Base-by-base conservation (phyloP, 2,888 invertebrate genomes). In the Kryphioiulus occultus region DNA sequence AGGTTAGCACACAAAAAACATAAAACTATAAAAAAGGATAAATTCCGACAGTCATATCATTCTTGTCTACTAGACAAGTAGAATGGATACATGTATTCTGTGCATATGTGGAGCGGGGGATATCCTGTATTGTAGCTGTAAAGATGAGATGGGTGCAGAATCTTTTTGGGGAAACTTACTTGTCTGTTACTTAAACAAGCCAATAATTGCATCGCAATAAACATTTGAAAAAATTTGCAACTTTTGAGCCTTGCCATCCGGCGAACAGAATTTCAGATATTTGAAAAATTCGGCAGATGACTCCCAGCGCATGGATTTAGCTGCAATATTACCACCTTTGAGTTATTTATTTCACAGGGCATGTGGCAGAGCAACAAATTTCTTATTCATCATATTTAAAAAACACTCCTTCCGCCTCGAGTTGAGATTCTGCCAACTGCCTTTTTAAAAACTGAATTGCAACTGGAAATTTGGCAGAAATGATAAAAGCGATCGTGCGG, bases 361-460 rank as follows among this genome's bases (percentile, higher is more conserved):
- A 68, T 68, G 68, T 68, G 22, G 26, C 68, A 68, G 22, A 26
- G 68, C 68, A 68, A 68, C 68, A 68, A 68, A 68, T 68, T 68
- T 68, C 68, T 26, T 68, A 68, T 68, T 68, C n/a, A 68, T 12
- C 68, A 22, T 26, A 26, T 68, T 26, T 5, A 68, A 68, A 22
- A 22, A 26, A 68, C 7, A 22, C 12, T 26, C 26, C 68, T 68
- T 68, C 22, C 68, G 68, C 26, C 26, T 26, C 1, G 26, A 26
- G 0, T 68, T 68, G 68, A 26, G 22, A 12, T 26, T 22, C 5
- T 68, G 68, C 68, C 68, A 68, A 68, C 22, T 22, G 26, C 26
- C 10, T 68, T 68, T 68, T 68, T 5, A 59, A 59, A 68, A 68
- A 68, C 22, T 22, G 68, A 68, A 68, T 68, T 22, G 22, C 9